Evolutionary conservation across 2,888 invertebrate species (phyloP).

Genomic region (Slavum lentiscoides): DNA sequence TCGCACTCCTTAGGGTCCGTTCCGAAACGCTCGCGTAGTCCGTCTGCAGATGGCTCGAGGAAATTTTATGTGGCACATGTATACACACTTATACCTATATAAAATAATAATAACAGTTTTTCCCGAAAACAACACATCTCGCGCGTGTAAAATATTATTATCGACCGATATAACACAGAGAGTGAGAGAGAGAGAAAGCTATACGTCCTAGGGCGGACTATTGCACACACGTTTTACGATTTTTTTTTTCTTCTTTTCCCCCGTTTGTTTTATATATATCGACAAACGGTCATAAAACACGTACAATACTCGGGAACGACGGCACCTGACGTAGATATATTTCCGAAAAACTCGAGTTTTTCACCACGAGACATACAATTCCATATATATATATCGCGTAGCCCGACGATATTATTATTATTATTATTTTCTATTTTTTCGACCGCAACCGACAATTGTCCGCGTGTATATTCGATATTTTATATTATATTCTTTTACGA

Average conservation of each 20-base stretch:
- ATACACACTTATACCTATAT: too few relatives aligned
- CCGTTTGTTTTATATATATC: slow-evolving; percentile 33
- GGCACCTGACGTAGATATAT: slow-evolving; percentile 51
- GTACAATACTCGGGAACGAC: slow-evolving; percentile 35
- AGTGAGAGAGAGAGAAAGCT: too few relatives aligned
- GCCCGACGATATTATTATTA: not conserved
- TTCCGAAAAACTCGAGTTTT: slow-evolving; percentile 27
- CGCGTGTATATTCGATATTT: slow-evolving; percentile 25
- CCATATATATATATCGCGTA: not conserved
- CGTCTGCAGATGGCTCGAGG: too few relatives aligned
- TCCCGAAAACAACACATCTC: too few relatives aligned
- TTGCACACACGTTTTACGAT: slow-evolving; percentile 20
- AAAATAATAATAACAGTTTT: too few relatives aligned
- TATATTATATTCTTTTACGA: slow-evolving; percentile 24
- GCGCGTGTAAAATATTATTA: too few relatives aligned
- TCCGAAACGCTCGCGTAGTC: too few relatives aligned
- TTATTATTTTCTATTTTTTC: not conserved
- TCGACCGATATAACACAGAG: too few relatives aligned
- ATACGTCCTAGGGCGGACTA: too few relatives aligned
- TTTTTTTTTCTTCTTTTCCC: not conserved
- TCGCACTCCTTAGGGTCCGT: too few relatives aligned
- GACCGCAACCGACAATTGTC: slow-evolving; percentile 28
- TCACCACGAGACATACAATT: not conserved
- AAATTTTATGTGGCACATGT: too few relatives aligned
- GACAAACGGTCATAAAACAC: slow-evolving; percentile 38